A percentile compares a stretch with the other conserved stretches of the same genome.
Conservation (phyloP, 2,888 invertebrate species). For the Ichneumon xanthorius region DNA sequence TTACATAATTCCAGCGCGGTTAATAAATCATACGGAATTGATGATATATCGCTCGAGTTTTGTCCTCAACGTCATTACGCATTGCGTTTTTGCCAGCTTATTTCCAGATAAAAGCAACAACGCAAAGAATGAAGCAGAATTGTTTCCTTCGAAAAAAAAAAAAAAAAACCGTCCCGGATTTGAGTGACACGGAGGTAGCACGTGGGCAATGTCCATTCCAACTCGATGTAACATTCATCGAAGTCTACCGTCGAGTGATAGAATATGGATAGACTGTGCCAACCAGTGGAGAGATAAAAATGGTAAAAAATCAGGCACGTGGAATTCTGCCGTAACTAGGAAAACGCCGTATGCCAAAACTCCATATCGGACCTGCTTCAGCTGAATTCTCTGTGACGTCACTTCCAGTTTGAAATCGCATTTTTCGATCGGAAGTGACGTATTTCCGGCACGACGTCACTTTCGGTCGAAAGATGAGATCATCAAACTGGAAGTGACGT, state of each 20-base stretch:
- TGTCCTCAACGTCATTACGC: background rate
- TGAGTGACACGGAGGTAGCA: slow-evolving; percentile 18
- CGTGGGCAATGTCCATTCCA: background rate
- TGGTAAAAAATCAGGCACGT: slow-evolving; percentile 13
- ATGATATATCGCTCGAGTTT: background rate
- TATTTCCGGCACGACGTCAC: background rate
- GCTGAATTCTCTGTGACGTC: too few relatives aligned
- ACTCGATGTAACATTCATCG: background rate
- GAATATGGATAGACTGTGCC: slow-evolving; percentile 26
- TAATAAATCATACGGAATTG: background rate
- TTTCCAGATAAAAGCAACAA: background rate
- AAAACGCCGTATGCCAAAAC: too few relatives aligned
- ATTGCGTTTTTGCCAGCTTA: background rate
- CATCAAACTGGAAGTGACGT: too few relatives aligned
- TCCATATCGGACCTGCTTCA: too few relatives aligned
- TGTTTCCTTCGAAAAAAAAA: background rate
- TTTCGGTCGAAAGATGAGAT: too few relatives aligned
- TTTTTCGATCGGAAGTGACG: background rate
- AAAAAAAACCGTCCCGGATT: background rate
- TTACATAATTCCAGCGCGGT: background rate
- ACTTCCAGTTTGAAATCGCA: background rate
- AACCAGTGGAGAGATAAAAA: slow-evolving; percentile 30
- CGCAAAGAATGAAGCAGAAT: background rate
- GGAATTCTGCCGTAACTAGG: too few relatives aligned
- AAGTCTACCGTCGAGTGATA: slow-evolving; percentile 13